Conservation (phyloP, 2,113 vertebrate genomes). For the Corydoras sp. region DNA sequence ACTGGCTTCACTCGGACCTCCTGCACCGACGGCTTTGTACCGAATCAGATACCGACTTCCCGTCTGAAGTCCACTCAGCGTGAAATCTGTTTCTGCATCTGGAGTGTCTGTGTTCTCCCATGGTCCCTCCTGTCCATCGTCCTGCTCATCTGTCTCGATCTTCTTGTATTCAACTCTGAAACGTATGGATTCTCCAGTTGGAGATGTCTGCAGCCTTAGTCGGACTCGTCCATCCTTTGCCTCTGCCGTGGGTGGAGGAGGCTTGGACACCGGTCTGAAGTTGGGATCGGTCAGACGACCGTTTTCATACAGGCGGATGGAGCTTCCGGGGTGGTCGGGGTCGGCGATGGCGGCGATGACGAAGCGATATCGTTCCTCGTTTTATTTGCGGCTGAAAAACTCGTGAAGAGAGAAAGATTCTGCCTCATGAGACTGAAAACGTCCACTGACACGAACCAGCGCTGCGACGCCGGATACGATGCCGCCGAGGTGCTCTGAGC, state of each 20-base stretch:
- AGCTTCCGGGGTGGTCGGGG: conserved; percentile 8
- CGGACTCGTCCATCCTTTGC: neutral
- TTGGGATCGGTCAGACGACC: neutral
- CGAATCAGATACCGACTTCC: neutral
- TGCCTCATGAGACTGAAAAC: neutral
- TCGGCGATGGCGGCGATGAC: conserved; percentile 11
- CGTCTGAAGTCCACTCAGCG: conserved; percentile 8
- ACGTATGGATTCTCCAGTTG: neutral
- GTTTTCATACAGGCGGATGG: conserved; percentile 11
- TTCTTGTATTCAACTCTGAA: conserved; percentile 19
- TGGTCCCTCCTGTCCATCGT: neutral
- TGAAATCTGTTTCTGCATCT: conserved; percentile 3
- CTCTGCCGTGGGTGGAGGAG: conserved; percentile 1
- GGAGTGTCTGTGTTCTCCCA: neutral
- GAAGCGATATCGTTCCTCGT: neutral
- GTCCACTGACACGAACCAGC: neutral
- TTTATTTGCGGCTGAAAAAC: conserved; percentile 4
- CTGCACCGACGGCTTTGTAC: conserved; percentile 4
- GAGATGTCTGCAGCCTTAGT: conserved; percentile 11
- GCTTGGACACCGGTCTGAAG: conserved; percentile 14
- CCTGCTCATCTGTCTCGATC: neutral
- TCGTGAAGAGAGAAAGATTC: conserved; percentile 4
- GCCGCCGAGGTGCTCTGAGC: too few species aligned
- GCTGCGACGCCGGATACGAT: neutral
- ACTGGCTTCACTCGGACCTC: conserved; percentile 28